Evolutionary conservation across 2,113 vertebrate species (phyloP).

Genomic region (Nycticorax nycticorax): DNA sequence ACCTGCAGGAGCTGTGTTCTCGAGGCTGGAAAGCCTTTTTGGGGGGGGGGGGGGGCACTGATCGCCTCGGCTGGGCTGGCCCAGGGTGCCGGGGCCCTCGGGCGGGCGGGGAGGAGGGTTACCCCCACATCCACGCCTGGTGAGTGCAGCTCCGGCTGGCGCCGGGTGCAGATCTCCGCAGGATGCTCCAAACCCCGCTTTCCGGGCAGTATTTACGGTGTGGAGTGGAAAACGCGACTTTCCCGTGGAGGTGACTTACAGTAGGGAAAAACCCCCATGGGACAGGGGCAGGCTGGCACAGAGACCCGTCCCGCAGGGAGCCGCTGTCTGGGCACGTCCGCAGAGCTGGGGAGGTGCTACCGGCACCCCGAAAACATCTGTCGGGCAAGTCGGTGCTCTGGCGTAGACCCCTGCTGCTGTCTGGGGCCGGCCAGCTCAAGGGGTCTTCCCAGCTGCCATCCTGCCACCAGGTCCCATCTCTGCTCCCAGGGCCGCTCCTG

Average conservation of each 20-base stretch:
- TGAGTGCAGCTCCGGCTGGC: neutral
- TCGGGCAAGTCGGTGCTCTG: accelerated
- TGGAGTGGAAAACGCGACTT: neutral
- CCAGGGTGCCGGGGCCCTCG: too few relatives aligned
- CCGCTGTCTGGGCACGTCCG: accelerated
- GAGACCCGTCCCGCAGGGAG: neutral
- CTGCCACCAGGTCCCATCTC: accelerated
- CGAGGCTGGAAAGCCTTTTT: neutral
- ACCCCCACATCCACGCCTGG: accelerated
- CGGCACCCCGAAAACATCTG: neutral
- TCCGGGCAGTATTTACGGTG: accelerated
- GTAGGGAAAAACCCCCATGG: neutral
- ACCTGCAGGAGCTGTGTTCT: accelerated
- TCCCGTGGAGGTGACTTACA: neutral
- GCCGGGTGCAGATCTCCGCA: neutral
- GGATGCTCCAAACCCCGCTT: neutral
- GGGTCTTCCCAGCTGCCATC: neutral
- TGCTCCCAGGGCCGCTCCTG: neutral
- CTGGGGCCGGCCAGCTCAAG: too few relatives aligned
- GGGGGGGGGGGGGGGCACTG: too few relatives aligned
- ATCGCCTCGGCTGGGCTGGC: neutral
- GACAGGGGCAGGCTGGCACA: neutral
- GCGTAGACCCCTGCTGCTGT: too few relatives aligned
- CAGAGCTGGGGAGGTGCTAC: neutral
- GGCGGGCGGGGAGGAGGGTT: neutral